These are phyloP conservation scores for Empis stercorea DNA, from an alignment of 2,888 invertebrate species.

Conservation along the genomic window DNA sequence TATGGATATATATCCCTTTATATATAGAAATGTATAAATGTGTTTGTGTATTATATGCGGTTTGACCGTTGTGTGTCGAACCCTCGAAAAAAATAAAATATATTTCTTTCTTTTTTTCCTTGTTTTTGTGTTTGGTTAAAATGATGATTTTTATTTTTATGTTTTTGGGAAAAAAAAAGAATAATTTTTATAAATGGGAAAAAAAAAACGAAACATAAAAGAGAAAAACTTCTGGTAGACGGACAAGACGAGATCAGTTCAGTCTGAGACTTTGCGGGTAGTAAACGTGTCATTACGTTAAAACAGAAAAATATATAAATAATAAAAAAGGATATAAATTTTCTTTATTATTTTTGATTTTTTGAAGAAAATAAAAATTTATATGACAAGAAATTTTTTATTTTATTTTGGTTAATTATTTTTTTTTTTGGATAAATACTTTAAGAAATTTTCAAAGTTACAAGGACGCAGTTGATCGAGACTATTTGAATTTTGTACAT, in stretches of 20 bases:
- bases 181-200: too few relatives aligned
- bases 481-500: not conserved
- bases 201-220: constrained; percentile 12
- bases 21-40: constrained; percentile 1
- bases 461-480: too few relatives aligned
- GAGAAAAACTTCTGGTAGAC: constrained; percentile 35
- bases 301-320: constrained; percentile 1
- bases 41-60: constrained; percentile 3
- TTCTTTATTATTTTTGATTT: too few relatives aligned
- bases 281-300: not conserved
- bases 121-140: not conserved
- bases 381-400: not conserved
- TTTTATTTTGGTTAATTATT: not conserved
- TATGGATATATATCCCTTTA: too few relatives aligned
- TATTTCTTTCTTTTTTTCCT: too few relatives aligned
- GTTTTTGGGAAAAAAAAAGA: not conserved
- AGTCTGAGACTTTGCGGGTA: constrained; percentile 30
- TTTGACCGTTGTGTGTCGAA: constrained; percentile 11
- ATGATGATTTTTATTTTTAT: not conserved
- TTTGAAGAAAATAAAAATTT: too few relatives aligned
- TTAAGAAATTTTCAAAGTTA: not conserved
- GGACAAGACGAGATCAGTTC: constrained; percentile 35
- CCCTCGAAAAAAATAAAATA: constrained; percentile 6
- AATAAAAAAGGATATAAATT: constrained; percentile 1
- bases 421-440: too few relatives aligned